Conservation (phyloP, 2,113 vertebrate species). For the Hemiscyllium ocellatum region DNA sequence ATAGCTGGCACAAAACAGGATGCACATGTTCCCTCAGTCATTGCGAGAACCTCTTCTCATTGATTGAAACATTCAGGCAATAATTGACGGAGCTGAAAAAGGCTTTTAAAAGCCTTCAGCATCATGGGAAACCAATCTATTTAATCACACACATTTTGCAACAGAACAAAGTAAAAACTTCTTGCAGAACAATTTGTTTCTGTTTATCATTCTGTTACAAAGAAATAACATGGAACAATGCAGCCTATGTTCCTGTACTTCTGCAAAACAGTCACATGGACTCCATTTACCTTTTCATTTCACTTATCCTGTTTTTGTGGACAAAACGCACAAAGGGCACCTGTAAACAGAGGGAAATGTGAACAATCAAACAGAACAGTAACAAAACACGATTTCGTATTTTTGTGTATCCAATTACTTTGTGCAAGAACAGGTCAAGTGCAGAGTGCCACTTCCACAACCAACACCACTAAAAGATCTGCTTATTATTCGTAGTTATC, state of each 20-base stretch:
- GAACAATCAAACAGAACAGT: background rate
- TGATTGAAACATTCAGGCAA: background rate
- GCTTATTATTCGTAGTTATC: background rate
- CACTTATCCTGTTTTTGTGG: background rate
- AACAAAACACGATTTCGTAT: background rate
- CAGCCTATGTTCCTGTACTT: background rate
- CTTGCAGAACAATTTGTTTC: slow-evolving; percentile 5
- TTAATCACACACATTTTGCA: background rate
- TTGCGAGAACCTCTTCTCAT: background rate
- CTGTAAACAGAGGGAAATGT: background rate
- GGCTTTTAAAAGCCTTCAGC: background rate
- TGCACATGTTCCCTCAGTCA: background rate
- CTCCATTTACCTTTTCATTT: background rate
- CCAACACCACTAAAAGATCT: background rate
- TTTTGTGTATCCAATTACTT: background rate
- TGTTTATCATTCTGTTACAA: background rate
- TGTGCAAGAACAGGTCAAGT: background rate
- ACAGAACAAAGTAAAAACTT: background rate
- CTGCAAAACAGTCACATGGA: background rate
- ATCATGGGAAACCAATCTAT: background rate
- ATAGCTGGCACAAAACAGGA: background rate
- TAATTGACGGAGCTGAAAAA: background rate
- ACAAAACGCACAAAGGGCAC: background rate
- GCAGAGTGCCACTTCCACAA: background rate
- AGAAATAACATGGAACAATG: background rate